Conservation (phyloP, 2,888 invertebrate genomes). For the Drosophila lutescens region DNA sequence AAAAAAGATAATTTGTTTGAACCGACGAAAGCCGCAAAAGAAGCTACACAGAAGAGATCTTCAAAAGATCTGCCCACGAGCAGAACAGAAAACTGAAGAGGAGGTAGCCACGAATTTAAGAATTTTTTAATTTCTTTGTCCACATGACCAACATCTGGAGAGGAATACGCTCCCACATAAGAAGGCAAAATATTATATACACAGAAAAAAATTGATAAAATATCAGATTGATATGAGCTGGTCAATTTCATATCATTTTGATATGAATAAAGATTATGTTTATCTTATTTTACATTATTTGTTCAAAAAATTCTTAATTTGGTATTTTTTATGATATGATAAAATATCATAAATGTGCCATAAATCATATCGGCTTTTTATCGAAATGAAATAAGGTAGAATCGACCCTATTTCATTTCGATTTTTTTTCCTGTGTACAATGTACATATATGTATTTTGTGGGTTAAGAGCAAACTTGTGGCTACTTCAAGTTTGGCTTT, state of each 20-base stretch:
- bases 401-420: too few relatives aligned
- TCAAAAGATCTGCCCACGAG: constrained; percentile 42
- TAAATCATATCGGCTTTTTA: too few relatives aligned
- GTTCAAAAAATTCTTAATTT: too few relatives aligned
- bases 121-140: constrained; percentile 16
- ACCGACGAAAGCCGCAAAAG: constrained; percentile 21
- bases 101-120: constrained; percentile 15
- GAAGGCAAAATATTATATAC: background rate
- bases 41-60: constrained; percentile 33
- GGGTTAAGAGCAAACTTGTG: constrained; percentile 32
- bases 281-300: too few relatives aligned
- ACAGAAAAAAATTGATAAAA: too few relatives aligned
- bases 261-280: too few relatives aligned
- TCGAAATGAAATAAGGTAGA: too few relatives aligned
- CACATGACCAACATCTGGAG: constrained; percentile 36
- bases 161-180: constrained; percentile 22
- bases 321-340: too few relatives aligned
- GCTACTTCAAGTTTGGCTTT: constrained; percentile 41
- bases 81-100: constrained; percentile 10
- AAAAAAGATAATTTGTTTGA: constrained; percentile 23
- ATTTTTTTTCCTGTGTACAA: too few relatives aligned
- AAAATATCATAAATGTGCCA: too few relatives aligned
- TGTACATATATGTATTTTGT: constrained; percentile 13
- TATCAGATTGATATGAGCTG: too few relatives aligned
- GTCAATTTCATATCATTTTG: too few relatives aligned